These are phyloP conservation scores for Oreochromis tanganicae DNA, from an alignment of 2,113 vertebrate species.

Conservation along the genomic window DNA sequence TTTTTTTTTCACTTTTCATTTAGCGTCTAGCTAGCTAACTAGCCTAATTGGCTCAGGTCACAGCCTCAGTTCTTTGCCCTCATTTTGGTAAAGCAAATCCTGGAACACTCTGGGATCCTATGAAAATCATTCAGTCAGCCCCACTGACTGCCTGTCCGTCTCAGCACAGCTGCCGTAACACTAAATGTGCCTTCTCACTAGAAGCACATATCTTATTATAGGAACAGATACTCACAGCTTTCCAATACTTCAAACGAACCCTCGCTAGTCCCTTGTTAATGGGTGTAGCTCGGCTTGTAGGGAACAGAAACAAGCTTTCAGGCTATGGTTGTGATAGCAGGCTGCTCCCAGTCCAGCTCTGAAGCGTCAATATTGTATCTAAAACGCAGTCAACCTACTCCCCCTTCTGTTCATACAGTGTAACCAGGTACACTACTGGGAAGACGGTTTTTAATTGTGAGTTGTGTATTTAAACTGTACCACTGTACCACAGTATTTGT, in stretches of 20 bases:
- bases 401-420: neutral
- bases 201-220: neutral
- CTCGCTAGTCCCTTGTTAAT: neutral
- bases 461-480: neutral
- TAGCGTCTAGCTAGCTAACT: slow-evolving; percentile 9
- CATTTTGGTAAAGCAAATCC: neutral
- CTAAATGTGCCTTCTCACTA: neutral
- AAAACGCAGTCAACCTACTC: neutral
- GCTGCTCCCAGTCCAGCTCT: neutral
- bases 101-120: neutral
- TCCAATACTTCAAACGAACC: neutral
- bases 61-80: slow-evolving; percentile 24
- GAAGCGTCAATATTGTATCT: neutral
- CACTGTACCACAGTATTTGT: neutral
- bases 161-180: neutral
- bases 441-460: neutral
- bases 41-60: slow-evolving; percentile 26
- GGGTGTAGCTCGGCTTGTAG: slow-evolving; percentile 31
- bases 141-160: neutral
- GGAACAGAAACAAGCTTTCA: slow-evolving; percentile 23
- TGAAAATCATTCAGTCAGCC: neutral
- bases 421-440: neutral
- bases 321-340: neutral
- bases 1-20: neutral
- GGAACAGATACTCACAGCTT: slow-evolving; percentile 46